Evolutionary conservation across 2,797 vertebrate species (phyloP).

Genomic region (Platalea minor): DNA sequence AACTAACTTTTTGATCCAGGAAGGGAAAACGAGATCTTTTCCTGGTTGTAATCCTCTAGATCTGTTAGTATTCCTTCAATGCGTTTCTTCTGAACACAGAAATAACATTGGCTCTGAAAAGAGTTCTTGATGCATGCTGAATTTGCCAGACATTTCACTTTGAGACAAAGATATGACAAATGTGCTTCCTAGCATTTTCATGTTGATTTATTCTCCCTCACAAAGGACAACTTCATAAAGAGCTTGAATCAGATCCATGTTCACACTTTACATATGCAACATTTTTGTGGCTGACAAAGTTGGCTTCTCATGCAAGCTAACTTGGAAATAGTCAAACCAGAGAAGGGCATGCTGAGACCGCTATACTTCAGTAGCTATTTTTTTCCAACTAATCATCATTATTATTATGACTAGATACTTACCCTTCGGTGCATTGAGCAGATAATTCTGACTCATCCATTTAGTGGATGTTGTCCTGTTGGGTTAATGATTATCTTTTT

Average conservation of each 20-base stretch:
- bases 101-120: not conserved
- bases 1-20: not conserved
- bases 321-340: not conserved
- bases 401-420: constrained; percentile 36
- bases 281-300: not conserved
- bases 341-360: not conserved
- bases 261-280: not conserved
- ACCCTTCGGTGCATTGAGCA: not conserved
- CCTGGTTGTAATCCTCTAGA: not conserved
- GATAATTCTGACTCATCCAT: constrained; percentile 13
- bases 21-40: not conserved
- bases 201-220: constrained; percentile 22
- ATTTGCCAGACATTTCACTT: constrained; percentile 44
- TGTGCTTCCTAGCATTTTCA: constrained; percentile 22
- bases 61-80: not conserved
- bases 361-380: not conserved
- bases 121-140: not conserved
- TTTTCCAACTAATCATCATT: constrained; percentile 5
- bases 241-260: constrained; percentile 42
- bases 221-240: constrained; percentile 33
- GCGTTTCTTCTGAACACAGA: not conserved
- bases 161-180: constrained; percentile 5
- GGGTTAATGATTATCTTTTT: constrained; percentile 13
- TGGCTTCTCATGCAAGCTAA: not conserved
- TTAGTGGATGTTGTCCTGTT: not conserved